Percentiles rank a stretch among this genome's conserved stretches.
Evolutionary conservation across 2,888 invertebrate genomes (phyloP).

Genomic region (Alloplasta piceator): DNA sequence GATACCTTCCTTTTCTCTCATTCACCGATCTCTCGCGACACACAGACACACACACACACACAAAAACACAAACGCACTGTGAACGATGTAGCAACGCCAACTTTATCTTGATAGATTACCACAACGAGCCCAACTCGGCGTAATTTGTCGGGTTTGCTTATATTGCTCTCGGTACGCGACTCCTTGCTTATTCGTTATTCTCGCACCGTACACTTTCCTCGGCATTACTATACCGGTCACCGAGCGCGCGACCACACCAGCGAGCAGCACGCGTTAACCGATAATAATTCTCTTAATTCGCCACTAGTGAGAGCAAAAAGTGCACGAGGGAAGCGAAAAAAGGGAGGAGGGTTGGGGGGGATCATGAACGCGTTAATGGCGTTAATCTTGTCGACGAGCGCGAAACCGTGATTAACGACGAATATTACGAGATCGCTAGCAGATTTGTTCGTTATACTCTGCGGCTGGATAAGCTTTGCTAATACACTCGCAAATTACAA

Average conservation of each 20-base stretch:
- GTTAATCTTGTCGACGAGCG: slow-evolving; percentile 74
- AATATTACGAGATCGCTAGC: slow-evolving; percentile 54
- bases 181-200: slow-evolving; percentile 57
- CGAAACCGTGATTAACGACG: slow-evolving; percentile 73
- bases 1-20: slow-evolving; percentile 30
- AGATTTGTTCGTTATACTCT: slow-evolving; percentile 63
- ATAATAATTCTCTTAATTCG: slow-evolving; percentile 12
- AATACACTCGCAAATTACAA: slow-evolving; percentile 49
- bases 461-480: slow-evolving; percentile 43
- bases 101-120: slow-evolving; percentile 78
- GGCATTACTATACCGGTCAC: not conserved
- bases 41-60: slow-evolving; percentile 1
- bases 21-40: slow-evolving; percentile 41
- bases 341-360: slow-evolving; percentile 38
- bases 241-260: slow-evolving; percentile 29
- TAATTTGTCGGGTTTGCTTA: slow-evolving; percentile 73
- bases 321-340: slow-evolving; percentile 7
- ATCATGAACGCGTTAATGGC: slow-evolving; percentile 73
- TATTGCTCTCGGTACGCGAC: slow-evolving; percentile 59
- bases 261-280: slow-evolving; percentile 3
- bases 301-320: not conserved
- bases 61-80: not conserved
- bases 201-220: slow-evolving; percentile 36
- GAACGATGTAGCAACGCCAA: slow-evolving; percentile 65
- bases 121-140: slow-evolving; percentile 65